Conservation (phyloP, 2,888 invertebrate species). For the Celastrina argiolus region DNA sequence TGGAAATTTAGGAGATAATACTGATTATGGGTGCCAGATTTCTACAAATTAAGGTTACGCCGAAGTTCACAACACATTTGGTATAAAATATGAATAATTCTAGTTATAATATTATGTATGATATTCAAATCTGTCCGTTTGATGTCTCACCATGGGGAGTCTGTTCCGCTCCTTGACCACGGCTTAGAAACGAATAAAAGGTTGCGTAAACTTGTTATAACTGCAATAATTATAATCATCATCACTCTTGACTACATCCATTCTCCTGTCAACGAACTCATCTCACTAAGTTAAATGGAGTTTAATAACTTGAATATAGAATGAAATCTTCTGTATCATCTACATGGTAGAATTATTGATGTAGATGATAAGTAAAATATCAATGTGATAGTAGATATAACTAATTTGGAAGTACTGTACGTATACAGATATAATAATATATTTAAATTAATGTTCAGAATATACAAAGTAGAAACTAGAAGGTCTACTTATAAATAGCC, state of each 20-base stretch:
- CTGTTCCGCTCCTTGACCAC: slow-evolving; percentile 34
- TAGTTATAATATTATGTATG: neutral
- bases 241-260: neutral
- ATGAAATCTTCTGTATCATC: too few species aligned
- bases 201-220: neutral
- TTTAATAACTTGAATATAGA: neutral
- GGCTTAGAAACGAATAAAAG: slow-evolving; percentile 46
- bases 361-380: too few species aligned
- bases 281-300: neutral
- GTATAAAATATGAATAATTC: neutral
- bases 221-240: neutral
- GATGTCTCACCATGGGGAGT: neutral
- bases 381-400: too few species aligned
- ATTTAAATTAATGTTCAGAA: neutral
- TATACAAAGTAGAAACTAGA: slow-evolving; percentile 5
- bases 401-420: neutral
- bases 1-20: neutral
- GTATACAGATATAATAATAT: neutral
- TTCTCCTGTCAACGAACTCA: neutral
- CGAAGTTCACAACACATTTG: neutral
- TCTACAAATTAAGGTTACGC: neutral
- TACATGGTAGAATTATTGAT: too few species aligned
- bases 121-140: neutral
- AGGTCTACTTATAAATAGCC: neutral
- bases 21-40: neutral